A percentile compares a stretch with the other conserved stretches of the same genome.
Conservation (phyloP, 2,113 vertebrate species). For the Cheilinus undulatus region DNA sequence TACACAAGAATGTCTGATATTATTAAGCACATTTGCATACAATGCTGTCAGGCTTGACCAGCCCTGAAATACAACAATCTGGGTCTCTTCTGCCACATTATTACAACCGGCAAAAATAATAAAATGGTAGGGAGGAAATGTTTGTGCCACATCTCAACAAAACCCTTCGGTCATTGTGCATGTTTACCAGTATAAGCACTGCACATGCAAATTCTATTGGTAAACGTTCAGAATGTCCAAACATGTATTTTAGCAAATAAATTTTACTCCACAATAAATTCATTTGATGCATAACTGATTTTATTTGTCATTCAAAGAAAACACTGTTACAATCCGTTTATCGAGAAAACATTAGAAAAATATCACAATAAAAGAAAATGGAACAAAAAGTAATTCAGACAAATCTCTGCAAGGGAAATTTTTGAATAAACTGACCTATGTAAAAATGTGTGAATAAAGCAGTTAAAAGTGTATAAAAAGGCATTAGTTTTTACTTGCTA, state of each 20-base stretch:
- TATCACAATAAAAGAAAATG: conserved; percentile 1
- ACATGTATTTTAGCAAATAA: conserved; percentile 33
- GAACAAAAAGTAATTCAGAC: conserved; percentile 10
- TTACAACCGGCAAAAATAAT: not conserved
- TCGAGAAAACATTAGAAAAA: conserved; percentile 55
- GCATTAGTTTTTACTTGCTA: not conserved
- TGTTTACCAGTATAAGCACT: conserved; percentile 6
- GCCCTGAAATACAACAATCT: not conserved
- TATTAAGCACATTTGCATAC: not conserved
- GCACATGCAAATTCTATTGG: conserved; percentile 15
- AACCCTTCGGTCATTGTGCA: conserved; percentile 21
- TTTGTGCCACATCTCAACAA: conserved; percentile 19
- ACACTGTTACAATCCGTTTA: conserved; percentile 20
- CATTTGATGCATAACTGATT: not conserved
- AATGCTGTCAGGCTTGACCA: not conserved
- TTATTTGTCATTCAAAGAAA: not conserved
- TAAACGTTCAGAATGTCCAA: conserved; percentile 22
- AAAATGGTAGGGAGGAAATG: not conserved
- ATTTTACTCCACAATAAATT: conserved; percentile 16
- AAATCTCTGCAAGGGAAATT: not conserved
- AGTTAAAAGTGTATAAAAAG: not conserved
- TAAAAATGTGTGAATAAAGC: not conserved
- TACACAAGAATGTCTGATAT: too few species aligned
- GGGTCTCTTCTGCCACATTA: not conserved
- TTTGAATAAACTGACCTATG: not conserved